Base-by-base conservation (phyloP, 2,113 vertebrate species). In the Lophius piscatorius region DNA sequence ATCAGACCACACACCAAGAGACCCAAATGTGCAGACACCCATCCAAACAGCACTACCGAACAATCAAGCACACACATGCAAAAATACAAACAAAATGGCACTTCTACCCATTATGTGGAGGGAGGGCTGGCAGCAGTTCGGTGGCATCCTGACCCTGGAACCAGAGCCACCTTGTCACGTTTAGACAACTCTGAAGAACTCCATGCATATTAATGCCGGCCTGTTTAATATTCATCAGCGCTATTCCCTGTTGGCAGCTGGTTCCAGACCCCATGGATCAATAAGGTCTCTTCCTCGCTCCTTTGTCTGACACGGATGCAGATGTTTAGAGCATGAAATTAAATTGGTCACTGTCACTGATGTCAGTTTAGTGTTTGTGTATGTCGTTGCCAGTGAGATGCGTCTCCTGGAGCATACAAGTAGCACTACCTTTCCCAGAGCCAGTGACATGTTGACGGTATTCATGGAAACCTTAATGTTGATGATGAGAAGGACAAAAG, bases 311-410 rank as follows among this genome's bases (percentile, higher is more conserved):
- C 86, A 87, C 56, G 10, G 81, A 85, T 88, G 83, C 83, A 86
- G 85, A 88, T 89, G 87, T 88, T 89, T 86, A 82, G 82, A 88
- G 85, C 85, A 84, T 87, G 87, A 88, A 89, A 89, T 89, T 85
- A 84, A 83, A 87, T 88, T 82, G 84, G 82, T 87, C 84, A 77
- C 81, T 33, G 67, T 84, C 77, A 76, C 60, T 44, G 58, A 67
- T 50, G 75, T 70, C 60, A 57, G 16, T 73, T 64, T 18, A 40
- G 23, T 36, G 54, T 39, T 42, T 39, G 34, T 35, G 33, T 42
- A 48, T 39, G n/a, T 33, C 41, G 42, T 29, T 64, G 40, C 46
- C 2, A 6, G 50, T 46, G 56, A 47, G 64, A 69, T 6, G 11
- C 45, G 56, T 40, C 21, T 54, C 38, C 26, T 18, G 22, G 44